phyloP scores from a whole-genome alignment of 2,113 vertebrate species.

The Microtus richardsoni region DNA sequence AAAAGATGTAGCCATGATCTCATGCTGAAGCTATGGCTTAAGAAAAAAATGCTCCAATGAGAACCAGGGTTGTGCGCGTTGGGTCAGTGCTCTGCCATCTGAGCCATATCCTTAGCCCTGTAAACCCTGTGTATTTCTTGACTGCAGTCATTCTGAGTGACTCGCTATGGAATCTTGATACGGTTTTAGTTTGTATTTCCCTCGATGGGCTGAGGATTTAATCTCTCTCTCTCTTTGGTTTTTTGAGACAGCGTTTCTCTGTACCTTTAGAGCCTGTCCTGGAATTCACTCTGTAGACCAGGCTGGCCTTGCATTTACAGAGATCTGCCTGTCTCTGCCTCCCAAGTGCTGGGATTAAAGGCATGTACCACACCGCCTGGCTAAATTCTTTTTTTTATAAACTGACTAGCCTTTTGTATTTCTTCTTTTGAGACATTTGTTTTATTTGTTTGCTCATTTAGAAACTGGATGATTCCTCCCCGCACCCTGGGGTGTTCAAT shows the following conservation, averaged over 20 bases:
- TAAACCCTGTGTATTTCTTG: not conserved
- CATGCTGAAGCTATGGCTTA: not conserved
- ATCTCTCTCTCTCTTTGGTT: not conserved
- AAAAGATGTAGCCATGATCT: not conserved
- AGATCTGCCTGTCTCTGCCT: too few relatives aligned
- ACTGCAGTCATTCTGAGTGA: not conserved
- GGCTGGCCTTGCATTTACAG: too few relatives aligned
- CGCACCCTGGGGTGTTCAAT: not conserved
- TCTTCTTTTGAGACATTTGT: not conserved
- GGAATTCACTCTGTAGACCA: too few relatives aligned
- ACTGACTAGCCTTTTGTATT: not conserved
- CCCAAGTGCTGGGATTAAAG: too few relatives aligned
- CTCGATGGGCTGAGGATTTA: not conserved
- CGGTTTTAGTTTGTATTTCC: not conserved
- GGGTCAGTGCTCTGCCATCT: not conserved
- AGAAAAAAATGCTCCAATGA: not conserved
- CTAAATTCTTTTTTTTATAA: not conserved
- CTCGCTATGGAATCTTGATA: not conserved
- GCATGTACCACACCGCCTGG: too few relatives aligned
- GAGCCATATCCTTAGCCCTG: not conserved
- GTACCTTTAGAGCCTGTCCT: too few relatives aligned
- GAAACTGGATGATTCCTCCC: not conserved
- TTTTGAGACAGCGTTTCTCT: too few relatives aligned
- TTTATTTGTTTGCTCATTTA: not conserved
- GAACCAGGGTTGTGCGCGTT: not conserved